Evolutionary conservation across 1,140 invertebrate genomes (phyloP).

Genomic region (Rhopalosiphum padi): DNA sequence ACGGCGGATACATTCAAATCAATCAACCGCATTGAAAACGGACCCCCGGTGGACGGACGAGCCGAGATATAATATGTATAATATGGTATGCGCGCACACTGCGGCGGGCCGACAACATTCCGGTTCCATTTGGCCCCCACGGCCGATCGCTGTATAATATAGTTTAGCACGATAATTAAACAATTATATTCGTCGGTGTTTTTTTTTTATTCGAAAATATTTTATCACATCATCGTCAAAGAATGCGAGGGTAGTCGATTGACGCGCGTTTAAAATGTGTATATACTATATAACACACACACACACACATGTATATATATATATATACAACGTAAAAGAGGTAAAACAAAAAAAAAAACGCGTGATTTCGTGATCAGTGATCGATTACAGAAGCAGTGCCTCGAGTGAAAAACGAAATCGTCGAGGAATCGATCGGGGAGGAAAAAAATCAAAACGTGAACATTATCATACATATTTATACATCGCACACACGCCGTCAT

Average conservation of each 20-base stretch:
- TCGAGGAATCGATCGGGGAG: background rate
- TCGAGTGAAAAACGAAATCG: slow-evolving; percentile 34
- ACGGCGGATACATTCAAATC: slow-evolving; percentile 20
- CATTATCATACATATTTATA: background rate
- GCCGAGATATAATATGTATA: background rate
- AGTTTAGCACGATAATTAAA: slow-evolving; percentile 42
- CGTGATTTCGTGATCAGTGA: slow-evolving; percentile 25
- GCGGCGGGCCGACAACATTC: background rate
- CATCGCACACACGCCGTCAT: background rate
- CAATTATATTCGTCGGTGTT: slow-evolving; percentile 8
- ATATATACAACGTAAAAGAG: background rate
- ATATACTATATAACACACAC: no score
- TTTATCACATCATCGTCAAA: slow-evolving; percentile 11
- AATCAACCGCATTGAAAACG: slow-evolving; percentile 41
- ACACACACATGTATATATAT: background rate
- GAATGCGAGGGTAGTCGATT: slow-evolving; percentile 18
- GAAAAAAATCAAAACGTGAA: slow-evolving; percentile 2
- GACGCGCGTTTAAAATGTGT: background rate
- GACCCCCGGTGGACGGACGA: slow-evolving; percentile 31
- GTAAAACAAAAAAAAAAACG: background rate
- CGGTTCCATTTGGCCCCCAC: slow-evolving; percentile 28
- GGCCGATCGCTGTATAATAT: background rate
- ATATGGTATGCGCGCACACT: slow-evolving; percentile 8
- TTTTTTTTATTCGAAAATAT: slow-evolving; percentile 15
- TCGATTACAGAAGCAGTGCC: slow-evolving; percentile 22